A percentile compares a stretch with the other conserved stretches of the same genome.
Conservation (phyloP, 2,888 invertebrate species). For the Blera fallax region DNA sequence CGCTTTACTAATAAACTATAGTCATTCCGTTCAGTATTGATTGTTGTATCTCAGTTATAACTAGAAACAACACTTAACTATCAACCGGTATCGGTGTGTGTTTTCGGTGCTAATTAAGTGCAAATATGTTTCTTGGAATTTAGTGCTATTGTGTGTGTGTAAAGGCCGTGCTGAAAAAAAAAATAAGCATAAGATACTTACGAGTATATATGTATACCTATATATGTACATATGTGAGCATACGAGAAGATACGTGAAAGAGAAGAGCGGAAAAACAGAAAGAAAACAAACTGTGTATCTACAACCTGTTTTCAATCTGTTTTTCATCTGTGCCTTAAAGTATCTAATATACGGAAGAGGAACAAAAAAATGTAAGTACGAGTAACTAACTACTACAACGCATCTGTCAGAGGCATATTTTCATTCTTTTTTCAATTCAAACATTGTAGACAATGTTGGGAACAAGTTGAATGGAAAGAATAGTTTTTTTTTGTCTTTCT, state of each 20-base stretch:
- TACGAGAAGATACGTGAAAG: slow-evolving; percentile 15
- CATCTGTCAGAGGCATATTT: not conserved
- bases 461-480: no score
- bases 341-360: slow-evolving; percentile 49
- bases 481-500: no score
- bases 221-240: no score
- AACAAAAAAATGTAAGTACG: slow-evolving; percentile 31
- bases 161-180: slow-evolving; percentile 33
- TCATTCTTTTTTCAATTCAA: not conserved
- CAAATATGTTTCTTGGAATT: slow-evolving; percentile 66
- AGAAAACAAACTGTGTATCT: slow-evolving; percentile 46
- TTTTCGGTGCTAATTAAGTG: slow-evolving; percentile 69
- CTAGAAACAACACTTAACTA: slow-evolving; percentile 18
- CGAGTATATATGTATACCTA: no score
- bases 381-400: slow-evolving; percentile 40
- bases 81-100: slow-evolving; percentile 19
- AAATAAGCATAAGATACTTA: not conserved
- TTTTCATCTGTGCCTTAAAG: slow-evolving; percentile 33
- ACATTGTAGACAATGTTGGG: no score
- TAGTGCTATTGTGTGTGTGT: slow-evolving; percentile 21
- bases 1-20: slow-evolving; percentile 12
- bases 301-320: slow-evolving; percentile 68
- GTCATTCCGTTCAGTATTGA: slow-evolving; percentile 30
- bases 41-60: slow-evolving; percentile 33
- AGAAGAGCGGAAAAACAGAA: slow-evolving; percentile 32